Evolutionary conservation across 2,113 vertebrate species (phyloP).

Genomic region (Herpetotheres cachinnans): DNA sequence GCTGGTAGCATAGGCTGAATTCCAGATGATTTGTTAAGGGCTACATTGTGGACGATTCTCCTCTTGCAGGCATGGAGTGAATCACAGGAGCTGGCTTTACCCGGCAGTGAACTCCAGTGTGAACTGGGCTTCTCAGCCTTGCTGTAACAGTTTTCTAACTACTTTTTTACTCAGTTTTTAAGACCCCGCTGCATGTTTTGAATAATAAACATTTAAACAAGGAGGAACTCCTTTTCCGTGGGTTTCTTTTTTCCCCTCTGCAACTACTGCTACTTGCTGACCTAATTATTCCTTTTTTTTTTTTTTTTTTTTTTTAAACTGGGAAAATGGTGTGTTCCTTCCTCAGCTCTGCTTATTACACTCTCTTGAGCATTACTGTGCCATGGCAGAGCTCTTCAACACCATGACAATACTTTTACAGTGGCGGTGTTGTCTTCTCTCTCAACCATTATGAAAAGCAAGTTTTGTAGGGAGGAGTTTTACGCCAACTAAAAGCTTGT

Average conservation of each 20-base stretch:
- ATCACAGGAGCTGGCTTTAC: neutral
- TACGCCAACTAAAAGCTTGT: neutral
- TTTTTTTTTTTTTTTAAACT: neutral
- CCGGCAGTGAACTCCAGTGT: neutral
- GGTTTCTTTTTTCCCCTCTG: neutral
- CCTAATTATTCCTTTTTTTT: conserved; percentile 36
- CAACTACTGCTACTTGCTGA: conserved; percentile 32
- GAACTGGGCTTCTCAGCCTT: neutral
- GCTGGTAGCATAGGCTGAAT: neutral
- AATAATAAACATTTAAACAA: conserved; percentile 57
- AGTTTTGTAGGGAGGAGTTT: neutral
- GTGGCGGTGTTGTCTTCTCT: neutral
- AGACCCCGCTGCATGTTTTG: conserved; percentile 6
- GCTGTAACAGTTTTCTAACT: neutral
- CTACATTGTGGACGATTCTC: neutral
- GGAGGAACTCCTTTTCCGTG: conserved; percentile 19
- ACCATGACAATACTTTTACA: neutral
- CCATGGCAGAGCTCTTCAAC: neutral
- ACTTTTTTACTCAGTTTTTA: conserved; percentile 44
- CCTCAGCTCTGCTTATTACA: neutral
- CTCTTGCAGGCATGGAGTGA: neutral
- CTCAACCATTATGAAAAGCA: neutral
- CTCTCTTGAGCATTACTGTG: neutral
- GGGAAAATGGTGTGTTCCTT: conserved; percentile 14
- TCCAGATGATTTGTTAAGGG: neutral